These are phyloP conservation scores for Trialeurodes vaporariorum DNA, from an alignment of 1,140 invertebrate genomes.

Conservation along the genomic window DNA sequence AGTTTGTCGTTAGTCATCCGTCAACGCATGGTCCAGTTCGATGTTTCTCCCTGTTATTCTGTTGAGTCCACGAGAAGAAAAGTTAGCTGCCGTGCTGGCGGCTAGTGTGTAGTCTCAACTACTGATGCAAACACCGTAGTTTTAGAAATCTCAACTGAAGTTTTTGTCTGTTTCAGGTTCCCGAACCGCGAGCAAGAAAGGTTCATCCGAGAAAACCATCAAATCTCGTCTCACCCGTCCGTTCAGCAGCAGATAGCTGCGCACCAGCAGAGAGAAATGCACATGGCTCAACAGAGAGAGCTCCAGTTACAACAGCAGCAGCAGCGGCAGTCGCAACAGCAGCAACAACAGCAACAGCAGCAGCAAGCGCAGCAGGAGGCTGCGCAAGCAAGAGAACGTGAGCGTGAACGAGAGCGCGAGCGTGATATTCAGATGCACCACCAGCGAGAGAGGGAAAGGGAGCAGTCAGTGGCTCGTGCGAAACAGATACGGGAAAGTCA, in stretches of 20 bases:
- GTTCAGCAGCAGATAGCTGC: constrained; percentile 27
- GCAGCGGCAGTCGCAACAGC: constrained; percentile 26
- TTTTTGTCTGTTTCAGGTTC: constrained; percentile 20
- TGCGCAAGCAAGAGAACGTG: constrained; percentile 30
- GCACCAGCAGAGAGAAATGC: constrained; percentile 35
- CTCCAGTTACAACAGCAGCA: constrained; percentile 25
- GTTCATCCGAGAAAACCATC: constrained; percentile 19
- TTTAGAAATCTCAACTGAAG: too few species aligned
- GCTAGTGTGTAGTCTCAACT: too few species aligned
- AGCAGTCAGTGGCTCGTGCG: constrained; percentile 25
- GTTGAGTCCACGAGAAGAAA: too few species aligned
- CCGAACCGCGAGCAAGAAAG: constrained; percentile 20
- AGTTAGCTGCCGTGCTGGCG: too few species aligned
- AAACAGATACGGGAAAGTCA: constrained; percentile 34
- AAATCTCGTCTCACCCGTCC: not conserved
- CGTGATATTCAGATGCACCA: constrained; percentile 18
- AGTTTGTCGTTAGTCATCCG: too few species aligned
- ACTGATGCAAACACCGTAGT: too few species aligned
- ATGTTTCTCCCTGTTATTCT: too few species aligned
- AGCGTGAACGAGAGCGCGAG: constrained; percentile 1
- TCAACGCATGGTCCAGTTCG: too few species aligned
- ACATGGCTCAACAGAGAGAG: constrained; percentile 36
- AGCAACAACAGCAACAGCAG: constrained; percentile 30
- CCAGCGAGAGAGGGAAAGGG: constrained; percentile 30
- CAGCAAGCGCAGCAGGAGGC: constrained; percentile 17